These are phyloP conservation scores for Xanthorhoe designata DNA, from an alignment of 2,888 invertebrate species.

Conservation along the genomic window DNA sequence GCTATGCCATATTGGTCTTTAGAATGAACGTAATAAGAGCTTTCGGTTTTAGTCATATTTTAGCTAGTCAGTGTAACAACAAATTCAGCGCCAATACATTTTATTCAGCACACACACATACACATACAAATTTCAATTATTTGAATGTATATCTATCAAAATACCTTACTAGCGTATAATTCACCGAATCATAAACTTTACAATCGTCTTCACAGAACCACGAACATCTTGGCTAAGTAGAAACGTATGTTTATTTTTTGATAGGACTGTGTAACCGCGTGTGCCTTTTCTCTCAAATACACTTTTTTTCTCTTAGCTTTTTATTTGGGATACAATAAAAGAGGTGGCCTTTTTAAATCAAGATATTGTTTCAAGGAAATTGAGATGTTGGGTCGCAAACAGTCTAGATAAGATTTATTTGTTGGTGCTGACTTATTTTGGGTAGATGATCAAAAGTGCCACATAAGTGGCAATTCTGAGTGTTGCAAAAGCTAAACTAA, in stretches of 20 bases:
- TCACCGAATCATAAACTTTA: constrained; percentile 83
- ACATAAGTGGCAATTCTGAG: no score
- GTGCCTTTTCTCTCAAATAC: constrained; percentile 74
- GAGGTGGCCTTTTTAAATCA: constrained; percentile 69
- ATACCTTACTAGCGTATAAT: constrained; percentile 53
- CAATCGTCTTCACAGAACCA: constrained; percentile 73
- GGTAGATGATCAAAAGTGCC: background rate
- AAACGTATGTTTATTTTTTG: constrained; percentile 81
- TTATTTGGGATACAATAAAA: constrained; percentile 79
- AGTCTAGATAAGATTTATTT: constrained; percentile 35
- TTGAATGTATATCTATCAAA: constrained; percentile 1
- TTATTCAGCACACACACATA: no score
- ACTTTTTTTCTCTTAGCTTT: constrained; percentile 58
- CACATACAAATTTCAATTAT: no score
- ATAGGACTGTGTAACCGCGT: constrained; percentile 81
- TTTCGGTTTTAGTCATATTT: no score
- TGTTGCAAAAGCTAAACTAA: no score
- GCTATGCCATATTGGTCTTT: no score
- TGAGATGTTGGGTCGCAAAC: constrained; percentile 56
- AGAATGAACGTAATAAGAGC: no score
- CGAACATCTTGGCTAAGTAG: constrained; percentile 75
- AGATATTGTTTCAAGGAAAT: constrained; percentile 79
- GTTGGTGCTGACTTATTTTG: constrained; percentile 14
- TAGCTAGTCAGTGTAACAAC: no score
- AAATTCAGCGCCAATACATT: no score